Evolutionary conservation across 2,888 invertebrate genomes (phyloP).

Genomic region (Marasmarcha lunaedactyla): DNA sequence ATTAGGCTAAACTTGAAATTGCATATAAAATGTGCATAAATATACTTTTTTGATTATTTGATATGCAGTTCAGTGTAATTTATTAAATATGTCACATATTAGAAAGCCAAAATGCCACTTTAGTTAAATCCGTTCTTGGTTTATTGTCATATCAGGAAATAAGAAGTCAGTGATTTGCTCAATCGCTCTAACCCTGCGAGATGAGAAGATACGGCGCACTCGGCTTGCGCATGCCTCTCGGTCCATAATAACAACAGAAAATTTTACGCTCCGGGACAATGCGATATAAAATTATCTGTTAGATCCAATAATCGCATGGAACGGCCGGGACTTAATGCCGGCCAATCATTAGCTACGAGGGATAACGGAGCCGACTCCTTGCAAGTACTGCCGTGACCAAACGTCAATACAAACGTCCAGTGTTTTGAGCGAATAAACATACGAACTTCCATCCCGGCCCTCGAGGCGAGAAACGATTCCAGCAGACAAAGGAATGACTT

Average conservation of each 20-base stretch:
- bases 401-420: constrained; percentile 46
- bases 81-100: too few species aligned
- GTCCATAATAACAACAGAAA: constrained; percentile 64
- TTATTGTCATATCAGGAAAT: neutral
- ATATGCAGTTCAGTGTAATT: too few species aligned
- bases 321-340: constrained; percentile 66
- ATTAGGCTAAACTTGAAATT: too few species aligned
- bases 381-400: constrained; percentile 60
- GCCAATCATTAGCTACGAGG: constrained; percentile 71
- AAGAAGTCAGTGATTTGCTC: constrained; percentile 25
- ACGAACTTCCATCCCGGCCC: constrained; percentile 32
- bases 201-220: constrained; percentile 32
- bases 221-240: constrained; percentile 30
- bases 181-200: constrained; percentile 30
- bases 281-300: constrained; percentile 70
- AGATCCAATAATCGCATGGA: constrained; percentile 70
- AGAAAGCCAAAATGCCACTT: too few species aligned
- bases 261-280: constrained; percentile 70
- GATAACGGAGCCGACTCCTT: constrained; percentile 63
- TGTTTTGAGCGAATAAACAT: constrained; percentile 25
- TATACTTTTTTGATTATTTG: too few species aligned
- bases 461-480: constrained; percentile 32
- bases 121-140: too few species aligned
- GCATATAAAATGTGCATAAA: too few species aligned
- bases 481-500: constrained; percentile 57